phyloP scores from a whole-genome alignment of 2,888 invertebrate genomes.

The Drosophila heteroneura region DNA sequence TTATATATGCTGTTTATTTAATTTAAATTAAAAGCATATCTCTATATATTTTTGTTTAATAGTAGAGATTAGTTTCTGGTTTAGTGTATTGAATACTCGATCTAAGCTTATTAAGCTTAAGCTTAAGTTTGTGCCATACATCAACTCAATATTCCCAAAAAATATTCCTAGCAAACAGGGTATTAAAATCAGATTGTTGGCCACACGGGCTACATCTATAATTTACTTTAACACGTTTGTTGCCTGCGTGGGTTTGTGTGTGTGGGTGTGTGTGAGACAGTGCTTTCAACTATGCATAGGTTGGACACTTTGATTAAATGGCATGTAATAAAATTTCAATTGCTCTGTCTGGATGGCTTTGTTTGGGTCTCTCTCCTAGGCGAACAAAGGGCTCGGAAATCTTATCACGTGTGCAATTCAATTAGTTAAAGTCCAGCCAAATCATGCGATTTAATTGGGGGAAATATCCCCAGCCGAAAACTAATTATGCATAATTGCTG shows the following conservation, averaged over 20 bases:
- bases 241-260: conserved; percentile 3
- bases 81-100: not conserved
- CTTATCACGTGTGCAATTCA: conserved; percentile 50
- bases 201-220: conserved; percentile 58
- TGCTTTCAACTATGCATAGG: conserved; percentile 8
- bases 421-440: conserved; percentile 37
- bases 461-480: conserved; percentile 9
- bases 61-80: not conserved
- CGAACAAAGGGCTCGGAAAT: conserved; percentile 15
- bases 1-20: not conserved
- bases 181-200: conserved; percentile 44
- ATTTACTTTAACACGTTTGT: conserved; percentile 37
- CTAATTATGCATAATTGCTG: conserved; percentile 59
- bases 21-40: not conserved
- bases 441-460: not conserved
- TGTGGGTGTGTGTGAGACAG: not conserved
- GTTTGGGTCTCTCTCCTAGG: conserved; percentile 35
- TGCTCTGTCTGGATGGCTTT: conserved; percentile 62
- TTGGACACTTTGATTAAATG: conserved; percentile 65
- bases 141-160: conserved; percentile 1
- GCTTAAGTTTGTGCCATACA: not conserved
- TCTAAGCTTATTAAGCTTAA: not conserved
- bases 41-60: not conserved
- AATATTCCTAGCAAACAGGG: not conserved
- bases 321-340: conserved; percentile 71